These are phyloP conservation scores for Phyllopteryx taeniolatus DNA, from an alignment of 2,113 vertebrate genomes.

Conservation along the genomic window DNA sequence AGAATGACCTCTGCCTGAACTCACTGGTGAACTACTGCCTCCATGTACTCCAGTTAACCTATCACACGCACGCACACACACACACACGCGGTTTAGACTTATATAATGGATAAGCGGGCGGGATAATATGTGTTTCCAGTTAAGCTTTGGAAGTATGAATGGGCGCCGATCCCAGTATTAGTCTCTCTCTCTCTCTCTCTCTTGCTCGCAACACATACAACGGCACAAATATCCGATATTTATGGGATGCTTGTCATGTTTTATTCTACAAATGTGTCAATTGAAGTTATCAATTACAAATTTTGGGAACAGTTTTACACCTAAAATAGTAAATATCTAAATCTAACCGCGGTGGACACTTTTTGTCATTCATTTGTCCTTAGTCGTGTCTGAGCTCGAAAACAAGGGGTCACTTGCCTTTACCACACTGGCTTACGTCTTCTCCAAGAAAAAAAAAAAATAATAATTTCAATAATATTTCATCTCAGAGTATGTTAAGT, in stretches of 20 bases:
- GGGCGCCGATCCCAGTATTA: conserved; percentile 48
- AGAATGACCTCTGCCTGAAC: conserved; percentile 57
- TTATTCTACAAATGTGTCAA: not conserved
- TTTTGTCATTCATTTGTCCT: no score
- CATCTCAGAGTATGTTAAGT: no score
- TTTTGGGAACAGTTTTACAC: not conserved
- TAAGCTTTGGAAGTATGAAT: conserved; percentile 52
- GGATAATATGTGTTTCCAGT: conserved; percentile 51
- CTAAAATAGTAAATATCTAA: no score
- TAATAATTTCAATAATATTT: no score
- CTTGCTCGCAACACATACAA: not conserved
- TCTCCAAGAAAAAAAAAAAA: no score
- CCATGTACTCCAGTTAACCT: conserved; percentile 59
- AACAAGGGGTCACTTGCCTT: no score
- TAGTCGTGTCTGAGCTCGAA: not conserved
- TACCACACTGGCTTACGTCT: no score
- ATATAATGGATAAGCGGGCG: conserved; percentile 42
- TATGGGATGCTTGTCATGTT: not conserved
- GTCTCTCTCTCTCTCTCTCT: conserved; percentile 5
- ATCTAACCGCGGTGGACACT: no score
- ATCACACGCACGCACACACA: conserved; percentile 25
- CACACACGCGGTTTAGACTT: conserved; percentile 30
- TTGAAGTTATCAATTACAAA: not conserved
- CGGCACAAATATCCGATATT: not conserved
- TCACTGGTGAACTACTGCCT: conserved; percentile 63